A percentile compares a stretch with the other conserved stretches of the same genome.
Evolutionary conservation across 1,140 invertebrate species (phyloP).

Genomic region (Telenomus remus): DNA sequence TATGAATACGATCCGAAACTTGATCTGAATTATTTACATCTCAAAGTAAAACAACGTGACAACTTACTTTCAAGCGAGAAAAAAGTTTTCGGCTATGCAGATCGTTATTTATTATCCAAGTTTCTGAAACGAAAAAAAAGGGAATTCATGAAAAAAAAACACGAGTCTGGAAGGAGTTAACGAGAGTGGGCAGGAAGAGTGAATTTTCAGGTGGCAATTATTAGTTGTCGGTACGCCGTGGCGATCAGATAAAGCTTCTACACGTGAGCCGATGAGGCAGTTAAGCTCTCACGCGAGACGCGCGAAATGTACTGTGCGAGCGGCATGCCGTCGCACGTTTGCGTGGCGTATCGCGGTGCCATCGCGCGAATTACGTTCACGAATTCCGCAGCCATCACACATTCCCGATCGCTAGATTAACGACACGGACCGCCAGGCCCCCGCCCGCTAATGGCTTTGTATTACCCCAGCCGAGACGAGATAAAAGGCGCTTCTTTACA

Average conservation of each 20-base stretch:
- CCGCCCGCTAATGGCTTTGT: constrained; percentile 40
- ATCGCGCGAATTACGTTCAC: constrained; percentile 51
- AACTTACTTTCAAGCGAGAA: too few species aligned
- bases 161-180: not conserved
- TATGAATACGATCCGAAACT: not conserved
- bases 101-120: too few species aligned
- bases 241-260: constrained; percentile 31
- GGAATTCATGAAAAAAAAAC: constrained; percentile 4
- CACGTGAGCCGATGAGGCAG: constrained; percentile 12
- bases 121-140: too few species aligned
- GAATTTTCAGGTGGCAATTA: constrained; percentile 30
- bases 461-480: constrained; percentile 28
- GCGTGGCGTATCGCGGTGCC: constrained; percentile 32
- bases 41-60: too few species aligned
- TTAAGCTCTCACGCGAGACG: constrained; percentile 31
- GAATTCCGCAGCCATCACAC: constrained; percentile 47
- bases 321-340: constrained; percentile 15
- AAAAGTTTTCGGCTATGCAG: too few species aligned
- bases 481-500: constrained; percentile 36
- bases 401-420: constrained; percentile 51
- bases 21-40: too few species aligned
- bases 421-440: constrained; percentile 25
- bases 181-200: not conserved
- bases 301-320: constrained; percentile 23
- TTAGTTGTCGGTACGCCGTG: constrained; percentile 24